phyloP scores from a whole-genome alignment of 2,113 vertebrate species.

The Thalassarche chlororhynchos region DNA sequence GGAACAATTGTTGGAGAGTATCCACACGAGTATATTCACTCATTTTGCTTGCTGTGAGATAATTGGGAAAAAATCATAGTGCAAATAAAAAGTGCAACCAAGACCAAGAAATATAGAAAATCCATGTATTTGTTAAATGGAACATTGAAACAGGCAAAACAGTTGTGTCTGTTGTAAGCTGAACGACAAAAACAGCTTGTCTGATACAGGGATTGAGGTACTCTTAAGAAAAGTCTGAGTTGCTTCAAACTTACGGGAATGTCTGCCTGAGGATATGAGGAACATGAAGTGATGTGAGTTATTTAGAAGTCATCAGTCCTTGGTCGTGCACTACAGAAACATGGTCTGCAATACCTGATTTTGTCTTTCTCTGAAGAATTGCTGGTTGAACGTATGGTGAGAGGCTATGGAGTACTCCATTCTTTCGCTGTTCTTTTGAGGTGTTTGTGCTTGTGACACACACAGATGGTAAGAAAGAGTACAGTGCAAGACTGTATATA shows the following conservation, averaged over 20 bases:
- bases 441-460: neutral
- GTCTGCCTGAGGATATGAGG: neutral
- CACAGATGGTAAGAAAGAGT: neutral
- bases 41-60: neutral
- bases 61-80: neutral
- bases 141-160: neutral
- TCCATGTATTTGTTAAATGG: neutral
- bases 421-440: neutral
- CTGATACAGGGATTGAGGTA: neutral
- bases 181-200: neutral
- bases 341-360: neutral
- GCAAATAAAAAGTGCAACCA: neutral
- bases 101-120: neutral
- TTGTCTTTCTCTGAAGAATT: neutral
- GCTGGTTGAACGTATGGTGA: neutral
- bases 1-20: neutral
- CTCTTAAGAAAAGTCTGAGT: neutral
- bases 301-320: neutral
- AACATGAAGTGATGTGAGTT: neutral
- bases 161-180: neutral
- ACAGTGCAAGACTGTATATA: neutral
- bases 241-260: neutral
- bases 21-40: neutral
- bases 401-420: neutral
- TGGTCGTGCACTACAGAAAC: fast-evolving